Conservation (phyloP, 30 jellyfish, hydroid and myxozoan genomes). For the Pelagia noctiluca region DNA sequence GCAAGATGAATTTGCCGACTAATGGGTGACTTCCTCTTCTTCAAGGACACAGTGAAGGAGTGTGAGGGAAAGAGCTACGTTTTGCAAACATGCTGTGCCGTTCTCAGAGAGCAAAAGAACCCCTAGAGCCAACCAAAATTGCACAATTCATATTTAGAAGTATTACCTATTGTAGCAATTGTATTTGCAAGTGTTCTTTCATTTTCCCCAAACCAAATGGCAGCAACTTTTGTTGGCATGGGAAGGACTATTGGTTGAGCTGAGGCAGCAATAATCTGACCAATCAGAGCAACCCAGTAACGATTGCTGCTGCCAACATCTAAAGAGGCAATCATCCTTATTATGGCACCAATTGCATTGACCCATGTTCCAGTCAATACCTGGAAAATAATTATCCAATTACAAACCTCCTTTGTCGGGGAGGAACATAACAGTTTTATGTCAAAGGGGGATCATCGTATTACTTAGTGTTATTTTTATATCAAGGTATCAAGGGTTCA, state of each 20-base stretch:
- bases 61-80: too few species aligned
- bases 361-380: conserved; percentile 78
- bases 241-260: conserved; percentile 91
- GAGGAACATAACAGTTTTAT: too few species aligned
- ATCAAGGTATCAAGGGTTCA: too few species aligned
- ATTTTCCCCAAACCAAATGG: conserved; percentile 97
- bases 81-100: too few species aligned
- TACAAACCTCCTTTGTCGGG: too few species aligned
- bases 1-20: too few species aligned
- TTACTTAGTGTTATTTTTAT: too few species aligned
- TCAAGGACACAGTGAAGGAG: not conserved
- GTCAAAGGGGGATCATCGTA: too few species aligned
- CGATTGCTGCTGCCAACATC: not conserved
- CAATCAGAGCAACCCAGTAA: conserved; percentile 81
- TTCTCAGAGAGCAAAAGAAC: too few species aligned
- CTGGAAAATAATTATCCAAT: conserved; percentile 50
- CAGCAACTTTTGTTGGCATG: conserved; percentile 97
- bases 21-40: too few species aligned
- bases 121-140: too few species aligned
- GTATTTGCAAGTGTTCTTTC: conserved; percentile 97
- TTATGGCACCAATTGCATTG: conserved; percentile 85
- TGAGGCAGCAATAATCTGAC: conserved; percentile 80
- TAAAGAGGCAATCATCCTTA: conserved; percentile 73
- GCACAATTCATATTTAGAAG: not conserved
- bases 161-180: conserved; percentile 87